Evolutionary conservation across 2,888 invertebrate genomes (phyloP).

Genomic region (Stegophylla sp.): DNA sequence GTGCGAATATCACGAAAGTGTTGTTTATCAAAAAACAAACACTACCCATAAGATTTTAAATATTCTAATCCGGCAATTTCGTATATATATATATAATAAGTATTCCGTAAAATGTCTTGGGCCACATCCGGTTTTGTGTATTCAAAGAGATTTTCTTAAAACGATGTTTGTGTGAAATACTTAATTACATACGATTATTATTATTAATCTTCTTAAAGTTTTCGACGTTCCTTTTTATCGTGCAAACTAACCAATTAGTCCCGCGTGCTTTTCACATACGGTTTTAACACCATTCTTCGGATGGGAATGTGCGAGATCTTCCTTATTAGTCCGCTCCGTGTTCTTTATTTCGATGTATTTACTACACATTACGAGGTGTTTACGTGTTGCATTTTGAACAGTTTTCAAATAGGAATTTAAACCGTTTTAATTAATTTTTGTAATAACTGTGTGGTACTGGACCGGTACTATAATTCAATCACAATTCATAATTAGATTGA

Average conservation of each 20-base stretch:
- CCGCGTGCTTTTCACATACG: background rate
- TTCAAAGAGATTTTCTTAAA: background rate
- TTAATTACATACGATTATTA: slow-evolving; percentile 12
- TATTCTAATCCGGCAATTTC: background rate
- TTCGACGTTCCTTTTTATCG: slow-evolving; percentile 1
- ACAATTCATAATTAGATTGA: too few relatives aligned
- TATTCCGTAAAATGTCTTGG: background rate
- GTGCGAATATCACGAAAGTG: background rate
- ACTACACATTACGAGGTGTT: too few relatives aligned
- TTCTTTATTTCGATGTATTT: background rate
- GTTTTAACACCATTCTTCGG: background rate
- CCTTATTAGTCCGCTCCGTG: background rate
- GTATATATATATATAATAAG: too few relatives aligned
- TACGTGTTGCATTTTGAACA: too few relatives aligned
- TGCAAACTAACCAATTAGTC: background rate
- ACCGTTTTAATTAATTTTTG: too few relatives aligned
- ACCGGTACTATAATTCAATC: too few relatives aligned
- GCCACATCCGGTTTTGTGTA: background rate
- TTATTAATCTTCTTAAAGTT: slow-evolving; percentile 27
- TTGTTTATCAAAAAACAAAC: background rate
- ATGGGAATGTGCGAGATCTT: background rate
- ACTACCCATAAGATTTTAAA: background rate
- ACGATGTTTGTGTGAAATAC: slow-evolving; percentile 1
- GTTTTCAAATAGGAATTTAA: too few relatives aligned
- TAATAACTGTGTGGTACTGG: too few relatives aligned